Evolutionary conservation across 2,113 vertebrate species (phyloP), one percentile per base, ranked within the genome.

Genomic region (Oryzias melastigma): DNA sequence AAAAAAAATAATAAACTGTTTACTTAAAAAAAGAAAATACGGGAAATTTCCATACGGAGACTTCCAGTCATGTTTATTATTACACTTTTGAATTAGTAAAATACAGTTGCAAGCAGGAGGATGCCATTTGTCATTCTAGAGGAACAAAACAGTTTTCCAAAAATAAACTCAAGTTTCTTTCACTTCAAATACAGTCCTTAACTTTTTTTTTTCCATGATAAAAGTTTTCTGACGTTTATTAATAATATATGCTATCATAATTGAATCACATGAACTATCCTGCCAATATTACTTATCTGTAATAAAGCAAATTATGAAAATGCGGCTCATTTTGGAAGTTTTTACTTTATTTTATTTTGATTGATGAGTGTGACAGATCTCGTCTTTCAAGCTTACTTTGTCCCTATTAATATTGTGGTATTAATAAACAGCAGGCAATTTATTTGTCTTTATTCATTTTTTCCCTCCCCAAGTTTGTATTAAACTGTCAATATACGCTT

Each of bases 201-300:
- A 17, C 5, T n/a, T 62, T 22, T 1, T 42, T 15, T 51, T 8
- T 48, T 22, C 14, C 1, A 16, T 2, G 16, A 0, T 6, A 65
- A 70, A 65, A 49, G 60, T 61, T 75, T 16, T 42, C 0, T 7
- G 41, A 51, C 61, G 14, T 75, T 62, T 59, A 7, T 46, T 27
- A 27, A 27, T 27, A 61, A 67, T 61, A 60, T 68, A 22, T 14
- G 27, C 7, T 16, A 46, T 49, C 22, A 52, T n/a, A 18, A 35
- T 58, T 17, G n/a, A 19, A 58, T 60, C 19, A 13, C 18, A 29
- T 8, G 16, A 60, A 51, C 42, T 25, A 46, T 10, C 1, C 25
- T 29, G 4, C 51, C 25, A 62, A 14, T 58, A 73, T 83, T 75
- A 62, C 22, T 66, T 42, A 80, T 83, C 78, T 69, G 58, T 59